phyloP scores from a whole-genome alignment of 1,140 invertebrate species.

The Hyles euphorbiae region DNA sequence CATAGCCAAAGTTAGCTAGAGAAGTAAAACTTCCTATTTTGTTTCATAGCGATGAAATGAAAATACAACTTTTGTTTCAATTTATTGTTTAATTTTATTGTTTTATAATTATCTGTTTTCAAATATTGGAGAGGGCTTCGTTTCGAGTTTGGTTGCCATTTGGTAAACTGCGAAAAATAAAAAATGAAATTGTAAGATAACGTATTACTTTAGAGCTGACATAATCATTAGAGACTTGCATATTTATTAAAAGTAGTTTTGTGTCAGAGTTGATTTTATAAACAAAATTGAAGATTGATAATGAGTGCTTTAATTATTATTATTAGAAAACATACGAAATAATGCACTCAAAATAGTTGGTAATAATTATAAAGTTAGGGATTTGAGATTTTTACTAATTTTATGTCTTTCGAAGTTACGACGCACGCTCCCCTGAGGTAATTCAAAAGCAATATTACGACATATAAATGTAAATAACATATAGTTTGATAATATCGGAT shows the following conservation, averaged over 20 bases:
- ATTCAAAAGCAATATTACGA: constrained; percentile 74
- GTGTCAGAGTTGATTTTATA: constrained; percentile 58
- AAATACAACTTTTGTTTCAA: constrained; percentile 14
- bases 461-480: constrained; percentile 75
- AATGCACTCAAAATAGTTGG: constrained; percentile 64
- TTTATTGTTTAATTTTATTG: not conserved
- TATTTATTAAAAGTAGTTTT: constrained; percentile 54
- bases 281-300: constrained; percentile 63
- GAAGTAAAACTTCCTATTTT: constrained; percentile 48
- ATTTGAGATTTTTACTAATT: constrained; percentile 70
- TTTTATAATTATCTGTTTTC: too few relatives aligned
- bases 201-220: constrained; percentile 53
- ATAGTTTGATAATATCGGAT: constrained; percentile 72
- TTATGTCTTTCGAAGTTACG: constrained; percentile 58
- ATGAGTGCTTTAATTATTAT: constrained; percentile 66
- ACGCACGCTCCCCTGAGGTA: constrained; percentile 70
- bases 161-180: constrained; percentile 32
- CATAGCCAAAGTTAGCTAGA: constrained; percentile 68
- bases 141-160: constrained; percentile 29
- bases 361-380: constrained; percentile 59
- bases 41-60: constrained; percentile 25
- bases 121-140: constrained; percentile 10
- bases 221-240: constrained; percentile 59
- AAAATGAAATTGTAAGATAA: constrained; percentile 42
- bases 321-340: constrained; percentile 54